Percentiles rank a stretch among this genome's conserved stretches.
phyloP scores from a whole-genome alignment of 1,140 invertebrate genomes.

The Spodoptera litura region DNA sequence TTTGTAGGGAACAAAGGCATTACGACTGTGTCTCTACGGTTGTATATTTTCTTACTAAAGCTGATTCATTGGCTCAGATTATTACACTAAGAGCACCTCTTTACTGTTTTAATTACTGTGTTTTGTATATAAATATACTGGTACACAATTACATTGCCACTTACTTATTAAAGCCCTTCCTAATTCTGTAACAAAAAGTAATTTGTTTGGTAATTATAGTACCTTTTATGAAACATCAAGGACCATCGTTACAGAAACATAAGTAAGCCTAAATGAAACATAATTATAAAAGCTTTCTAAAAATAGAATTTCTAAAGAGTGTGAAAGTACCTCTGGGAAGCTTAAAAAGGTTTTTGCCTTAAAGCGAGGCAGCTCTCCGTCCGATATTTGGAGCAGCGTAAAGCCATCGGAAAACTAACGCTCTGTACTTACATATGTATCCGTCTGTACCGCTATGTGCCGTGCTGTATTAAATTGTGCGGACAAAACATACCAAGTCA shows the following conservation, averaged over 20 bases:
- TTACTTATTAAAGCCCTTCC: not conserved
- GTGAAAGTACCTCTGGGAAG: conserved; percentile 3
- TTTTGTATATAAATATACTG: not conserved
- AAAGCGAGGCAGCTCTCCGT: conserved; percentile 17
- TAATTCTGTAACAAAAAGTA: conserved; percentile 4
- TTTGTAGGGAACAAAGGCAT: too few relatives aligned
- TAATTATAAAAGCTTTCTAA: conserved; percentile 11
- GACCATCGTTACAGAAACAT: not conserved
- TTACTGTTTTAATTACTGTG: too few relatives aligned
- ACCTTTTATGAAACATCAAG: conserved; percentile 1
- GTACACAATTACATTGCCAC: not conserved
- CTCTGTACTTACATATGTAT: conserved; percentile 5
- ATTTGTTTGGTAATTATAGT: not conserved
- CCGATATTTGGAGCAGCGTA: conserved; percentile 34
- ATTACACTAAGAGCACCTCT: too few relatives aligned
- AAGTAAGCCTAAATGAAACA: not conserved
- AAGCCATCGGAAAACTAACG: conserved; percentile 35
- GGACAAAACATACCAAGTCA: conserved; percentile 42
- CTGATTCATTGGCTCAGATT: too few relatives aligned
- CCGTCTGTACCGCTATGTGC: not conserved
- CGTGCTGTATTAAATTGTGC: conserved; percentile 43
- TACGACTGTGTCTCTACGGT: too few relatives aligned
- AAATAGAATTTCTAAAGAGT: conserved; percentile 17
- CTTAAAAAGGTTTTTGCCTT: conserved; percentile 33
- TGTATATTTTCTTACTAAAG: too few relatives aligned